Base-by-base conservation (phyloP, 2,888 invertebrate genomes). In the Achlya flavicornis region DNA sequence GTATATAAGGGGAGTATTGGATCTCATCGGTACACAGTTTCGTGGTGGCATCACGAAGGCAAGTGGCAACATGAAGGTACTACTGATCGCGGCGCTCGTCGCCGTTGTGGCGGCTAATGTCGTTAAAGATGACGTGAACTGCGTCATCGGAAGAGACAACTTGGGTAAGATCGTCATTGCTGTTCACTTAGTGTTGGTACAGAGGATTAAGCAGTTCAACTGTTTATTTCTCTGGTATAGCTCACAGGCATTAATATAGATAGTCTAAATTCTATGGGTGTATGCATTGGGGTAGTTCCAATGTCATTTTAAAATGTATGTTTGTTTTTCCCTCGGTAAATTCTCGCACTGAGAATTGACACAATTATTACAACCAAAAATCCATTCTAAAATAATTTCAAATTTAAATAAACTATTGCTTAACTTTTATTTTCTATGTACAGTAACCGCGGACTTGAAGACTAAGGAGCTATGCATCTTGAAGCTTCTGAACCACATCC, bases 401-500 rank as follows among this genome's bases (percentile, higher is more conserved):
- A 38, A 38, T 10, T 41, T 41, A 12, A 12, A 12, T 41, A 12
- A 41, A 41, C 4, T 0, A 10, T 38, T 38, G 10, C 14, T 16
- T 6, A 48, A 19, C 11, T 1, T 6, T 41, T 12, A 11, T 19
- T 41, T 12, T 19, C 26, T 12, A 19, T 63, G 65, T 65, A 14
- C 78, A 95, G 95, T 91, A 61, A 94, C 94, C 66, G 86, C 93
- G 76, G 93, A 94, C 66, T 82, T 95, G 64, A 90, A 95, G 78
- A 83, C 85, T 64, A 94, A 93, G 83, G 95, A 95, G 81, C 85
- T 94, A 65, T 92, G 95, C 78, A 88, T 95, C 68, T 81, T 95
- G 78, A 91, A 93, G 75, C 91, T 96, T 67, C 85, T 95, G 82
- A 95, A 95, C 78, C 94, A 95, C 82, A 94, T 96, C 70, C 89